Percentiles rank a stretch among this genome's conserved stretches.
Evolutionary conservation across 2,888 invertebrate genomes (phyloP).

Genomic region (Mesoligia furuncula): DNA sequence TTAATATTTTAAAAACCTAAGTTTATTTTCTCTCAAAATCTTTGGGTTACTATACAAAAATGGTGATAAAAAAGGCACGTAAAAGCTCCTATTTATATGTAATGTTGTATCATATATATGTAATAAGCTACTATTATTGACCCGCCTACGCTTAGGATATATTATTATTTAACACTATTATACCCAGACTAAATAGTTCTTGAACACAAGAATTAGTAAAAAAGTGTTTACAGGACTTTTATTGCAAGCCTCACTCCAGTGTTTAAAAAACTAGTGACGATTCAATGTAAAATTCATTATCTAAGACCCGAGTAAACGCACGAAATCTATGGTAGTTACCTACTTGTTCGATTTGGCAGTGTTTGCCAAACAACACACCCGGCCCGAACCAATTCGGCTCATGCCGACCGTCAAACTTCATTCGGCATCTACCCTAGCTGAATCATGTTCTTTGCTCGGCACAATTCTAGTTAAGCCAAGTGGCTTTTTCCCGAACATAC

Average conservation of each 20-base stretch:
- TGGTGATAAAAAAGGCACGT: conserved; percentile 58
- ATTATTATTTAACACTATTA: conserved; percentile 28
- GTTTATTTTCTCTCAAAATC: conserved; percentile 48
- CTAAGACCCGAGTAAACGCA: not conserved
- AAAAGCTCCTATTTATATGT: conserved; percentile 58
- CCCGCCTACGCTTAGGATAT: conserved; percentile 45
- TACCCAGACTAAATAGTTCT: conserved; percentile 35
- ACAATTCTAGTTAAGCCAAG: not conserved
- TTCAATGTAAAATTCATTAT: conserved; percentile 22
- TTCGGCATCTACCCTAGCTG: not conserved
- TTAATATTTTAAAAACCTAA: conserved; percentile 37
- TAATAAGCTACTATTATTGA: conserved; percentile 47
- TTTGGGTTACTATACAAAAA: conserved; percentile 65
- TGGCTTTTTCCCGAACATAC: not conserved
- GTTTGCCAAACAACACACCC: not conserved
- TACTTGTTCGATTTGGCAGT: not conserved
- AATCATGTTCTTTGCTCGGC: too few relatives aligned
- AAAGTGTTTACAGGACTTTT: conserved; percentile 22
- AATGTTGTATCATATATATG: conserved; percentile 44
- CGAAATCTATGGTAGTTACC: not conserved
- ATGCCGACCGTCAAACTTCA: too few relatives aligned
- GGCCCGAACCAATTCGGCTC: not conserved
- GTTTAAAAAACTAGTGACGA: conserved; percentile 42
- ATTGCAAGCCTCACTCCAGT: conserved; percentile 19
- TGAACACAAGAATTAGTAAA: conserved; percentile 34